phyloP scores from a whole-genome alignment of 2,888 invertebrate species.

The Homarus gammarus region DNA sequence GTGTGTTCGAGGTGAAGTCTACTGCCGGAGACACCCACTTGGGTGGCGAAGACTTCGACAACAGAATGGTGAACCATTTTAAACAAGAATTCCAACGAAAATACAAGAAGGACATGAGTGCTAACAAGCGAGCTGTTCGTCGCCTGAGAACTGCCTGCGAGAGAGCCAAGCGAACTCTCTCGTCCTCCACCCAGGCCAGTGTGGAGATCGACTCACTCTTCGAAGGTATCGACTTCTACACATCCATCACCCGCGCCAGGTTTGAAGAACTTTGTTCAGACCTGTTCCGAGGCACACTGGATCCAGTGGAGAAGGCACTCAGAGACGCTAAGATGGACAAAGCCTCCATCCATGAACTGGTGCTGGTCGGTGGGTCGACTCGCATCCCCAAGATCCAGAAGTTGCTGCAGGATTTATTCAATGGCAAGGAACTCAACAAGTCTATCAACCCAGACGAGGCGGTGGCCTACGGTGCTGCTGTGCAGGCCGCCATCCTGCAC shows the following conservation, averaged over 20 bases:
- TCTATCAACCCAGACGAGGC: constrained; percentile 90
- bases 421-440: constrained; percentile 97
- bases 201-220: constrained; percentile 97
- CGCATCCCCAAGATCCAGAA: constrained; percentile 99
- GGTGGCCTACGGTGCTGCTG: constrained; percentile 97
- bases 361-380: constrained; percentile 97
- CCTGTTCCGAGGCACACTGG: constrained; percentile 82
- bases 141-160: constrained; percentile 95
- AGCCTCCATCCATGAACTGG: constrained; percentile 92
- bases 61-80: constrained; percentile 86
- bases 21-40: constrained; percentile 94
- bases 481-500: constrained; percentile 96
- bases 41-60: constrained; percentile 94
- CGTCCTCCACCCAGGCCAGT: constrained; percentile 92
- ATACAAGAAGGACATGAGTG: constrained; percentile 77
- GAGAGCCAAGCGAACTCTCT: constrained; percentile 91
- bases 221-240: constrained; percentile 97
- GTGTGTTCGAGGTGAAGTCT: constrained; percentile 84
- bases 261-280: constrained; percentile 85
- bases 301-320: constrained; percentile 82
- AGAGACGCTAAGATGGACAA: constrained; percentile 96
- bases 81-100: constrained; percentile 82
- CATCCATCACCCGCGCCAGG: constrained; percentile 92
- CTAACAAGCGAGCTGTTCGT: constrained; percentile 83
- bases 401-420: constrained; percentile 90